Conservation (phyloP, 2,113 vertebrate species). For the Carassius gibelio region DNA sequence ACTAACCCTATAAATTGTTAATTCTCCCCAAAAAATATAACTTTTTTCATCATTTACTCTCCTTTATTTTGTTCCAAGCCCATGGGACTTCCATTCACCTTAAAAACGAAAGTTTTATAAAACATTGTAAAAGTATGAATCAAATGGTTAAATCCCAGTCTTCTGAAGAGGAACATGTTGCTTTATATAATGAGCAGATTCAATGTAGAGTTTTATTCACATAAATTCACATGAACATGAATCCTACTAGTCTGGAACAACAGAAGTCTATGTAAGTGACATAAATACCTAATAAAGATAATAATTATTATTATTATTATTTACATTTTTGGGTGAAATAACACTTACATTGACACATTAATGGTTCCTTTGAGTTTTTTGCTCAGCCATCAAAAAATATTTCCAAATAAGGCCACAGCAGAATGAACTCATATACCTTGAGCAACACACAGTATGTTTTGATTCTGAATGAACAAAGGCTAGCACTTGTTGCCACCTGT, state of each 20-base stretch:
- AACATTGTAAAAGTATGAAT: background rate
- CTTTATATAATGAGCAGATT: background rate
- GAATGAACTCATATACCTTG: no score
- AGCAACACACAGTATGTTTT: background rate
- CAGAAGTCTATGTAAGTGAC: background rate
- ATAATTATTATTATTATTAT: no score
- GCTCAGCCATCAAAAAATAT: background rate
- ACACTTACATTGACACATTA: background rate
- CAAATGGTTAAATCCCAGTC: background rate
- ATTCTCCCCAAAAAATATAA: no score
- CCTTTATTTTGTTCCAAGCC: no score
- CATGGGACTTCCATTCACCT: no score
- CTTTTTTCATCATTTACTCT: no score
- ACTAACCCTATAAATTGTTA: no score
- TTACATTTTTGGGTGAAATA: background rate
- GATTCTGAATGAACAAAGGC: background rate
- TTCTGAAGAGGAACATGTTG: background rate
- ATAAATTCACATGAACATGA: background rate
- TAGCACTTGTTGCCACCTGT: background rate
- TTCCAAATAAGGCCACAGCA: background rate
- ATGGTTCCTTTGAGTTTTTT: background rate
- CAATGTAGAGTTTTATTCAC: background rate
- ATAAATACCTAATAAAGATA: background rate
- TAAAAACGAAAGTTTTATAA: no score
- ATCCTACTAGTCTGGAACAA: background rate